phyloP scores from a whole-genome alignment of 2,888 invertebrate genomes.

The Entomobrya multifasciata region DNA sequence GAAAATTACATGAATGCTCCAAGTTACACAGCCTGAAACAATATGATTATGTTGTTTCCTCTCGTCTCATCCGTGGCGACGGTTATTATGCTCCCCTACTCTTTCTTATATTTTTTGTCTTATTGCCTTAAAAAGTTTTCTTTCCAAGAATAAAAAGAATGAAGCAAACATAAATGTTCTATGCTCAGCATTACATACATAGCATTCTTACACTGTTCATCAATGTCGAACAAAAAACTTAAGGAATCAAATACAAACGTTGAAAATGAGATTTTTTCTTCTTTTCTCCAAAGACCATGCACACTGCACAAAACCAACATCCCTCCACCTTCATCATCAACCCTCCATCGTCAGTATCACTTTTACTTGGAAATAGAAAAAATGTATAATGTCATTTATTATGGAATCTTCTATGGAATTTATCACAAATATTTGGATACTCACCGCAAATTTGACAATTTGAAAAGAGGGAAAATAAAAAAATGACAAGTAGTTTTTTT shows the following conservation, averaged over 20 bases:
- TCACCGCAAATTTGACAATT: constrained; percentile 56
- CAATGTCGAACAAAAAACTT: constrained; percentile 65
- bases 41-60: constrained; percentile 71
- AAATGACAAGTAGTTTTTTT: constrained; percentile 13
- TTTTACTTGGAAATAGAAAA: constrained; percentile 10
- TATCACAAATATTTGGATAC: constrained; percentile 64
- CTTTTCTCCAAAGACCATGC: neutral
- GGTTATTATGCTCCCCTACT: constrained; percentile 51
- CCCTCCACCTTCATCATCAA: constrained; percentile 6
- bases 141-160: neutral
- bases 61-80: constrained; percentile 4
- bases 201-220: constrained; percentile 48
- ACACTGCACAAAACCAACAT: neutral
- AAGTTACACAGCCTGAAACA: constrained; percentile 66
- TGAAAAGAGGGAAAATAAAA: constrained; percentile 18
- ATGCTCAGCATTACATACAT: neutral
- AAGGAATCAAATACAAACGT: constrained; percentile 61
- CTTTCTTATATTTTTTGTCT: constrained; percentile 29
- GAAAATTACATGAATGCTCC: constrained; percentile 64
- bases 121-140: constrained; percentile 46
- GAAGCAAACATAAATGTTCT: constrained; percentile 20
- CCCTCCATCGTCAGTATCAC: neutral
- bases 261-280: constrained; percentile 58
- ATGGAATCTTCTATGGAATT: constrained; percentile 39
- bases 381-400: constrained; percentile 47